A percentile compares a stretch with the other conserved stretches of the same genome.
Evolutionary conservation across 2,797 vertebrate species (phyloP).

Genomic region (Cyprinella venusta): DNA sequence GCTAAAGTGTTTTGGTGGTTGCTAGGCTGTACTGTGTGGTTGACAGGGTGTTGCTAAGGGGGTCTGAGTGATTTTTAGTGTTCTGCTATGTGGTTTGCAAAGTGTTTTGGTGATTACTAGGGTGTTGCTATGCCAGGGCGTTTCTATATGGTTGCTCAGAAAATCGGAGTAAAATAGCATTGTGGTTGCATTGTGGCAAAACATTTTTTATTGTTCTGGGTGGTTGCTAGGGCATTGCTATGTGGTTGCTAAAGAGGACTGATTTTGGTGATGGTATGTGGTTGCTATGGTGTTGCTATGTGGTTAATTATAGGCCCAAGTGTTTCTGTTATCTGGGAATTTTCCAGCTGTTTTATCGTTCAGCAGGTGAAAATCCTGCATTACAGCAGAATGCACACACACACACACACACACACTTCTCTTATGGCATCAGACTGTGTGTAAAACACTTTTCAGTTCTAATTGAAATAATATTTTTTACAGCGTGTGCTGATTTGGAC

Average conservation of each 20-base stretch:
- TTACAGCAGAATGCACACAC: neutral
- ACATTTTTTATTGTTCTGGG: neutral
- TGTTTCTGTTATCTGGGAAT: neutral
- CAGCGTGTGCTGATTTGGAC: slow-evolving; percentile 35
- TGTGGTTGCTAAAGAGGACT: neutral
- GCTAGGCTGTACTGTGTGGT: neutral
- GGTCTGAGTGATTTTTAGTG: neutral
- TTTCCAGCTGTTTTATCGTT: neutral
- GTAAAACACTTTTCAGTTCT: slow-evolving; percentile 10
- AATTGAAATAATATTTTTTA: slow-evolving; percentile 9
- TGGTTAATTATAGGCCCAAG: neutral
- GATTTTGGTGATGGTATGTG: neutral
- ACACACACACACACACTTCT: neutral
- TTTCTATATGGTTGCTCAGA: neutral
- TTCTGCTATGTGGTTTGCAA: neutral
- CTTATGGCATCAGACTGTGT: neutral
- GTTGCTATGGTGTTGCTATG: neutral
- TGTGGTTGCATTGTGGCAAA: neutral
- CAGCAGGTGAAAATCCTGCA: neutral
- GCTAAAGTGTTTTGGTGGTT: neutral
- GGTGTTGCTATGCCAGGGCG: neutral
- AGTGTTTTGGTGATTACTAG: neutral
- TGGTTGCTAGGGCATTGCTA: neutral
- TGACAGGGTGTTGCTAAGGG: neutral
- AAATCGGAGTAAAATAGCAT: neutral